phyloP scores from a whole-genome alignment of 2,888 invertebrate species.

The Masnerella sp. region DNA sequence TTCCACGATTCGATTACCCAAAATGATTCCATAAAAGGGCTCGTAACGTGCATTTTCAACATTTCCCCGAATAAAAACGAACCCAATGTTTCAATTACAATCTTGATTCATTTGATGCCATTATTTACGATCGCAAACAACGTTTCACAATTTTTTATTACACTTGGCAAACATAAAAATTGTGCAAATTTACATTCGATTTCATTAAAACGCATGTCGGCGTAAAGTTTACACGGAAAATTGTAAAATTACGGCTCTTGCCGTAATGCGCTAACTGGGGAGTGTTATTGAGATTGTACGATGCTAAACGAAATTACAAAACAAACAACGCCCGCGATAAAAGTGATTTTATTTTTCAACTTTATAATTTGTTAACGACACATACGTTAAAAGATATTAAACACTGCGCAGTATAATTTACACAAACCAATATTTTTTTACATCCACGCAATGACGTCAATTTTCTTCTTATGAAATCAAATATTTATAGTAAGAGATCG shows the following conservation, averaged over 20 bases:
- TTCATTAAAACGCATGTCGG: constrained; percentile 18
- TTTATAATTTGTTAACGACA: no score
- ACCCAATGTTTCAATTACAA: constrained; percentile 32
- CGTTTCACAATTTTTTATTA: constrained; percentile 39
- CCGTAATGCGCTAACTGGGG: constrained; percentile 11
- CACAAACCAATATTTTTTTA: not conserved
- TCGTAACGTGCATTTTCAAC: constrained; percentile 42
- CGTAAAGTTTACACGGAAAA: constrained; percentile 24
- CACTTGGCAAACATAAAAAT: constrained; percentile 40
- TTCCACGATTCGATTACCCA: constrained; percentile 45
- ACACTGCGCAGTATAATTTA: no score
- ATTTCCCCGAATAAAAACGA: constrained; percentile 27
- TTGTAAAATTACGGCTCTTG: constrained; percentile 14
- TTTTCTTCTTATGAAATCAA: no score
- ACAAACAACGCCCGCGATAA: constrained; percentile 18
- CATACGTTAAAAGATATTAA: no score
- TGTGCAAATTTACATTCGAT: constrained; percentile 37
- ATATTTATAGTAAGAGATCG: no score
- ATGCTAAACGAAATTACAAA: constrained; percentile 12
- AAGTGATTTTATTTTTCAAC: constrained; percentile 4
- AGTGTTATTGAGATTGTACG: constrained; percentile 9
- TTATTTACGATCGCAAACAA: constrained; percentile 45
- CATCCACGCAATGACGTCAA: no score
- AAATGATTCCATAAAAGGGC: constrained; percentile 40
- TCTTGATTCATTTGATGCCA: constrained; percentile 34